Base-by-base conservation (phyloP, 1,140 invertebrate species). In the Heterodera carotae region DNA sequence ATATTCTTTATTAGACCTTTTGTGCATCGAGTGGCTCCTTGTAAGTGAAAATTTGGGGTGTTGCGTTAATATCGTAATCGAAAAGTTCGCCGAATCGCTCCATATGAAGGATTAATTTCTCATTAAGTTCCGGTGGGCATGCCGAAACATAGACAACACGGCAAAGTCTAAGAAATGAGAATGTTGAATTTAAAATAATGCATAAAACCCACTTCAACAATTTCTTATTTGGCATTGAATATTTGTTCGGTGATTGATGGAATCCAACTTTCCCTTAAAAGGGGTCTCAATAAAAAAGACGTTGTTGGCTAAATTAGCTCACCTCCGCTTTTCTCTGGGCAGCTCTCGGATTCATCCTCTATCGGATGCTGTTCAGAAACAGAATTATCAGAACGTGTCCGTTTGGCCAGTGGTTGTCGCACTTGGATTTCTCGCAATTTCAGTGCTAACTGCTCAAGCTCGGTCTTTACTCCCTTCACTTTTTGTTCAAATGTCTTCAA, bases 1-100 rank as follows among this genome's bases (percentile, higher is more conserved):
- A 43, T 43, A 12, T 6, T 8, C 39, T 43, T 8, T 8, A 43
- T 70, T 70, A 73, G 33, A 78, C 77, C 76, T 62, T 78, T 70
- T 78, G 77, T 34, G 77, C 77, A 18, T 78, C 75, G n/a, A 68
- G n/a, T 27, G 77, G 76, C 15, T 78, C 70, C 8, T 78, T 78
- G 27, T 78, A 78, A 7, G 77, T 78, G 56, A 78, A 78, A 34
- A 67, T 66, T 31, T 43, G 39, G 27, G 77, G 77, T 31, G 25
- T 25, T 8, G 60, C 64, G 7, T 60, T 68, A 43, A 59, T 77
- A 31, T 74, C 48, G n/a, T 69, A 77, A 29, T 78, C 77, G 60
- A 78, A 78, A 22, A 78, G 59, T 36, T 78, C 77, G 31, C 77
- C 77, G 36, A 78, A 78, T 39, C 53, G n/a, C 29, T 78, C 77